A percentile compares a stretch with the other conserved stretches of the same genome.
phyloP scores from a whole-genome alignment of 2,113 vertebrate species.

The Gobius niger region DNA sequence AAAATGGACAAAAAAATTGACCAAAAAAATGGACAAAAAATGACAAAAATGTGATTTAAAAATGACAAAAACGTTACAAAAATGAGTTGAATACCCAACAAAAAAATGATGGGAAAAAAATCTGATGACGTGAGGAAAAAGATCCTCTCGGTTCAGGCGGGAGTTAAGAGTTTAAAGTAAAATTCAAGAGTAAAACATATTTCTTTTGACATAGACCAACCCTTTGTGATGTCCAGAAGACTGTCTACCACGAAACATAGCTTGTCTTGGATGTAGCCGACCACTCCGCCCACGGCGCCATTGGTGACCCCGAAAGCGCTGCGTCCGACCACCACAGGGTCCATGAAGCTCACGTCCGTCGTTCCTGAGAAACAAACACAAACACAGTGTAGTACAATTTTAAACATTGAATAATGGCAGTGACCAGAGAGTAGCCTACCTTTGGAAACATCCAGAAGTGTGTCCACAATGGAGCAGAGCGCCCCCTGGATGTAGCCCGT shows the following conservation, averaged over 20 bases:
- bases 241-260: constrained; percentile 46
- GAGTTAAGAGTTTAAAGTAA: too few relatives aligned
- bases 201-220: constrained; percentile 12
- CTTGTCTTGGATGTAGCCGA: constrained; percentile 32
- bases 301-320: constrained; percentile 36
- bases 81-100: too few relatives aligned
- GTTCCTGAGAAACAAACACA: constrained; percentile 44
- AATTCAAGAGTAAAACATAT: not conserved
- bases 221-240: constrained; percentile 48
- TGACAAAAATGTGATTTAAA: too few relatives aligned
- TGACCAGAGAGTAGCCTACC: not conserved
- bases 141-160: too few relatives aligned
- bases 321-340: constrained; percentile 61
- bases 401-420: not conserved
- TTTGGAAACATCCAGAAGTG: constrained; percentile 44
- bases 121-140: too few relatives aligned
- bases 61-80: too few relatives aligned
- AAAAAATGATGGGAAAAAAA: too few relatives aligned
- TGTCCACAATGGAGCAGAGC: constrained; percentile 52
- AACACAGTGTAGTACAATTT: not conserved
- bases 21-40: too few relatives aligned
- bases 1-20: too few relatives aligned
- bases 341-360: constrained; percentile 49
- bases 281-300: constrained; percentile 38
- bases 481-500: constrained; percentile 44